A percentile compares a stretch with the other conserved stretches of the same genome.
phyloP scores from a whole-genome alignment of 1,140 invertebrate species.

The Penaeus chinensis region DNA sequence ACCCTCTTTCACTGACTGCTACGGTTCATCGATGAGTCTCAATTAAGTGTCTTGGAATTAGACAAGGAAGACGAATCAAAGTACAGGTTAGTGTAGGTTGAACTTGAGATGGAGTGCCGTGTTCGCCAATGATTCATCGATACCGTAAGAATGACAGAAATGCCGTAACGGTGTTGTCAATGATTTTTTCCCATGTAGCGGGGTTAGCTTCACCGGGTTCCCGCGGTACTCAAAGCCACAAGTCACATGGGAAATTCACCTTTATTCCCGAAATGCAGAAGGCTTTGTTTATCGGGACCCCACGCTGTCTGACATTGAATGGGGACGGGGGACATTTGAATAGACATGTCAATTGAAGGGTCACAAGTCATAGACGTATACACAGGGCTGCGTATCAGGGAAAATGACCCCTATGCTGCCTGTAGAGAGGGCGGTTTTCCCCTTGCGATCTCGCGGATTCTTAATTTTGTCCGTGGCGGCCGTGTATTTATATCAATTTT shows the following conservation, averaged over 20 bases:
- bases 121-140: too few relatives aligned
- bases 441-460: neutral
- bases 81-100: too few relatives aligned
- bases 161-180: too few relatives aligned
- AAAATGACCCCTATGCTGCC: neutral
- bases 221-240: slow-evolving; percentile 2
- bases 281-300: slow-evolving; percentile 24
- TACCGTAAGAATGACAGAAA: too few relatives aligned
- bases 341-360: slow-evolving; percentile 45
- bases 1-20: too few relatives aligned
- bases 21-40: too few relatives aligned
- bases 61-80: too few relatives aligned
- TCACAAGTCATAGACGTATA: neutral
- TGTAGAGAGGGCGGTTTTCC: neutral
- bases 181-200: neutral
- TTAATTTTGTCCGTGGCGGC: slow-evolving; percentile 31
- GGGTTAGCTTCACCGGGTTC: neutral
- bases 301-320: slow-evolving; percentile 10
- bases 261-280: slow-evolving; percentile 29
- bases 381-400: too few relatives aligned
- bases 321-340: slow-evolving; percentile 39
- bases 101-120: too few relatives aligned
- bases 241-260: slow-evolving; percentile 28
- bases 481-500: slow-evolving; percentile 41
- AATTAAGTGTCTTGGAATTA: too few relatives aligned